Evolutionary conservation across 1,140 invertebrate species (phyloP), one percentile per base, ranked within the genome.

Genomic region (Pseudomyrmex flavicornis): DNA sequence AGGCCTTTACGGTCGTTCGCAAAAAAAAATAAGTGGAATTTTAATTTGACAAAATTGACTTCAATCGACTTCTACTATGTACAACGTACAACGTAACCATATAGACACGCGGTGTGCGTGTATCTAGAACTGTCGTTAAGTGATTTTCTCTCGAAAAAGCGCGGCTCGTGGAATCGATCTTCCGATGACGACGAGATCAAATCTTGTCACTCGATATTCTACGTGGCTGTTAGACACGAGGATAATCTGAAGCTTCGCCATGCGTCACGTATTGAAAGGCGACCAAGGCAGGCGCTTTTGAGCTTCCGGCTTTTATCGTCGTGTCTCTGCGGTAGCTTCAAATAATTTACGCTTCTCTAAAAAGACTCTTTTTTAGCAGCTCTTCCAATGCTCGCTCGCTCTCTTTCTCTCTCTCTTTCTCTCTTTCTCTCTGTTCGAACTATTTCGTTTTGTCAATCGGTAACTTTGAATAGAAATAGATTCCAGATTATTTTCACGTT

Each of bases 171-270:
- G 2, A 48, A 79, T 79, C 52, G 76, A 79, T 79, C 70, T 79
- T 79, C 58, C 22, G n/a, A 44, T 62, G 76, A 70, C 44, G 17
- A 17, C 15, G 44, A 44, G 65, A 85, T 83, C 70, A 56, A 20
- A 83, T 75, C 26, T 61, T 52, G n/a, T 35, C 56, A 44, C 46
- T 26, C 63, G 22, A 76, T 75, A 85, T 68, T 15, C 54, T 69
- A 56, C 56, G 84, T 77, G 35, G 17, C 66, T 69, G 63, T 75
- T 74, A 62, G 63, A 66, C 72, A 70, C 62, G 63, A 13, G 84
- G 66, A 72, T 84, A 84, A 85, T 84, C 73, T 17, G 22, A 7
- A 48, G 58, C 59, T 79, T 72, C 66, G 8, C 52, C 62, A 46
- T 56, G 10, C 12, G 15, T 56, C 54, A 58, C 69, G 83, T 77